Evolutionary conservation across 2,888 invertebrate genomes (phyloP).

Genomic region (Balanococcus diminutus): DNA sequence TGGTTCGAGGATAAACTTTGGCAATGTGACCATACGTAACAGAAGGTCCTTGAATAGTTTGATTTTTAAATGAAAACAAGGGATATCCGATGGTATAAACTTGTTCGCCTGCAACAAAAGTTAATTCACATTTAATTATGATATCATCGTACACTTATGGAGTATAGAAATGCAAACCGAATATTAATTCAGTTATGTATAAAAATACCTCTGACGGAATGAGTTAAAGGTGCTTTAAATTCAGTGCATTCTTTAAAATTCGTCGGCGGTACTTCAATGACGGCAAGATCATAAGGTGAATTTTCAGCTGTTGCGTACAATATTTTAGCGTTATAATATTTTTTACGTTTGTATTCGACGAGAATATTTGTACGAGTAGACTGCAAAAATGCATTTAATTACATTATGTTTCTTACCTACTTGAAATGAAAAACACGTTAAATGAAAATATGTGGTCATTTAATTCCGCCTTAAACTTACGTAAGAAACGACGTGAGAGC

Average conservation of each 20-base stretch:
- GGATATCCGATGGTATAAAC: conserved; percentile 45
- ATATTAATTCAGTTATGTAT: no score
- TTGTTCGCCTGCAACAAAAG: conserved; percentile 36
- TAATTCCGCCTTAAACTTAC: background rate
- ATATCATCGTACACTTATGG: background rate
- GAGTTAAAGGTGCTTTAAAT: conserved; percentile 36
- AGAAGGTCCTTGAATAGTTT: conserved; percentile 41
- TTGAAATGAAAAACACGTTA: background rate
- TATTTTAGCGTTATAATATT: background rate
- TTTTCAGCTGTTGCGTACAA: conserved; percentile 41
- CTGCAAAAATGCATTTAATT: conserved; percentile 31
- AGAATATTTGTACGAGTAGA: background rate
- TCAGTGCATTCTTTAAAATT: conserved; percentile 34
- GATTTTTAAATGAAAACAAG: conserved; percentile 44
- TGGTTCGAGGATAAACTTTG: background rate
- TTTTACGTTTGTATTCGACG: conserved; percentile 45
- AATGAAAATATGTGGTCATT: background rate
- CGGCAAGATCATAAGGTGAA: conserved; percentile 48
- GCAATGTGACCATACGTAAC: conserved; percentile 41
- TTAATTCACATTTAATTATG: background rate
- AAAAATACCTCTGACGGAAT: conserved; percentile 25
- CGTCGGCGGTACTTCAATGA: conserved; percentile 33
- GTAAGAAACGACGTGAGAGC: conserved; percentile 48
- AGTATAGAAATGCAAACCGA: background rate
- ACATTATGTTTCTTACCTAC: background rate